A percentile compares a stretch with the other conserved stretches of the same genome.
phyloP scores from a whole-genome alignment of 2,797 vertebrate genomes.

The Enteromius mattozi region DNA sequence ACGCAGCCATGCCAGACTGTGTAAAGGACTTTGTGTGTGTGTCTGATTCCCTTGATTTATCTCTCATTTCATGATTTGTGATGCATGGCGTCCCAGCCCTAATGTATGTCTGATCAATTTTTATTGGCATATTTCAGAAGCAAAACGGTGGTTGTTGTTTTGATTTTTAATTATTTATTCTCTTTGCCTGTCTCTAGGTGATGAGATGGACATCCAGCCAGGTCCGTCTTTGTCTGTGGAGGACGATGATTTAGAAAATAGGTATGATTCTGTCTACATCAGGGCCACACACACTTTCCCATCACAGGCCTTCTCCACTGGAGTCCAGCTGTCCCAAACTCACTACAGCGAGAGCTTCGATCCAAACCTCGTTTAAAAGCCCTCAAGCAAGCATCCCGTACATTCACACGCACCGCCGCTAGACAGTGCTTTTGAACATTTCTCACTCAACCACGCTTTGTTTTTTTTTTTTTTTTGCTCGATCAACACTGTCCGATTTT shows the following conservation, averaged over 20 bases:
- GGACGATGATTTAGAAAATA: conserved; percentile 98
- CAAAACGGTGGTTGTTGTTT: not conserved
- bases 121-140: not conserved
- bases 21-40: too few species aligned
- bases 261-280: conserved; percentile 89
- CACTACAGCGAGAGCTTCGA: conserved; percentile 21
- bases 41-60: too few species aligned
- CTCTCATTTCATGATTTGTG: too few species aligned
- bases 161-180: not conserved
- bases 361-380: conserved; percentile 46
- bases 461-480: not conserved
- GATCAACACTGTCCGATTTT: conserved; percentile 22
- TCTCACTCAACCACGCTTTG: conserved; percentile 1
- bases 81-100: too few species aligned
- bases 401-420: conserved; percentile 74
- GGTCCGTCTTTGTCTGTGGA: conserved; percentile 87
- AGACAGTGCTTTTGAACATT: conserved; percentile 55
- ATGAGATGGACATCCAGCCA: conserved; percentile 86
- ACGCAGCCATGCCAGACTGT: too few species aligned
- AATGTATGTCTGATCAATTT: too few species aligned
- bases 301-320: conserved; percentile 64
- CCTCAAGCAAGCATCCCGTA: conserved; percentile 14
- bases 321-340: conserved; percentile 63
- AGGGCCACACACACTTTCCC: conserved; percentile 45
- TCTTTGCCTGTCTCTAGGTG: conserved; percentile 73